Evolutionary conservation across 2,888 invertebrate species (phyloP).

Genomic region (Orchesellides sinensis): DNA sequence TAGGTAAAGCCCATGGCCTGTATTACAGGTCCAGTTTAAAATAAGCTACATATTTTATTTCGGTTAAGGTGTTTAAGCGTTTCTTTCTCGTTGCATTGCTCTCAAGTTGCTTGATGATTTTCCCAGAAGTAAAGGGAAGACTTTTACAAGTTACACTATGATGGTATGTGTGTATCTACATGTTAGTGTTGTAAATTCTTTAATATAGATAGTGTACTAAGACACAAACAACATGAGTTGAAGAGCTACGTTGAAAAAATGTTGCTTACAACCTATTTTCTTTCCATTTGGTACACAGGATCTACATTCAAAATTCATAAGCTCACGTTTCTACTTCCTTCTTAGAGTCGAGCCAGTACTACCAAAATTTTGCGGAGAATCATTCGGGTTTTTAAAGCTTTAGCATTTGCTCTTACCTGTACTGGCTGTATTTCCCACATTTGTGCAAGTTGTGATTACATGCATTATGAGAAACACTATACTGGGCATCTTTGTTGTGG

Average conservation of each 20-base stretch:
- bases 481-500: constrained; percentile 47
- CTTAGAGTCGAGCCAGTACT: constrained; percentile 7
- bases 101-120: constrained; percentile 45
- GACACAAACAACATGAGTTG: constrained; percentile 25
- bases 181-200: too few species aligned
- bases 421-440: constrained; percentile 13
- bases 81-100: constrained; percentile 12
- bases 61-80: constrained; percentile 8
- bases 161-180: neutral
- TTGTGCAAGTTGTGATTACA: neutral
- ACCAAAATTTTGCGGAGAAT: constrained; percentile 55
- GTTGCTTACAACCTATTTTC: constrained; percentile 34
- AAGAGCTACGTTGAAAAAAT: constrained; percentile 28
- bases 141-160: neutral
- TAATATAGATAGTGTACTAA: too few species aligned
- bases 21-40: neutral
- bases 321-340: constrained; percentile 35
- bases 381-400: constrained; percentile 20
- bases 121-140: constrained; percentile 38
- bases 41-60: too few species aligned
- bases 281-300: constrained; percentile 54
- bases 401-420: constrained; percentile 25
- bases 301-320: constrained; percentile 67
- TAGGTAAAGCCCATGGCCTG: neutral
- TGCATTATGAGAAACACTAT: neutral